Percentiles rank a stretch among this genome's conserved stretches.
Conservation (phyloP, 2,888 invertebrate genomes). For the Aquatica leii region DNA sequence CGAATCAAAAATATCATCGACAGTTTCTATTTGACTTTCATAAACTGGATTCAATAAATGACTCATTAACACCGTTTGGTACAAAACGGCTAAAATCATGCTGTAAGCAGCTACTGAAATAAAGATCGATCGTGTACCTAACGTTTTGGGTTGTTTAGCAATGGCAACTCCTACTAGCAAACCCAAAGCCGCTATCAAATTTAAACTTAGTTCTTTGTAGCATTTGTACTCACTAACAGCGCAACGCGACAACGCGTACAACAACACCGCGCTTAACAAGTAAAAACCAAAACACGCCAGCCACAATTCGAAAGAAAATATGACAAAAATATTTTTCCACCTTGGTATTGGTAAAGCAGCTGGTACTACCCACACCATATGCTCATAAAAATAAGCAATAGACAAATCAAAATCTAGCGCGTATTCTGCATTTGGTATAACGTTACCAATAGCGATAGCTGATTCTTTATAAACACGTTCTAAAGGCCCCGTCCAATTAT, state of each 20-base stretch:
- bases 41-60: conserved; percentile 66
- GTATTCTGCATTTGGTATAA: conserved; percentile 67
- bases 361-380: conserved; percentile 68
- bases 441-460: conserved; percentile 67
- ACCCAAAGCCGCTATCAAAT: conserved; percentile 40
- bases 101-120: conserved; percentile 64
- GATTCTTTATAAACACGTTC: conserved; percentile 57
- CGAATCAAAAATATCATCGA: conserved; percentile 63
- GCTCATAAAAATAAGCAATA: conserved; percentile 65
- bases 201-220: conserved; percentile 31
- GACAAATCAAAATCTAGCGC: conserved; percentile 66
- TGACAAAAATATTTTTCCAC: conserved; percentile 64
- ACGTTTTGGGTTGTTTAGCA: conserved; percentile 62
- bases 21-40: conserved; percentile 64
- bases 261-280: conserved; percentile 31
- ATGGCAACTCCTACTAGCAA: conserved; percentile 63
- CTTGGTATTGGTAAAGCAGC: conserved; percentile 62
- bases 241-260: conserved; percentile 32
- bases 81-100: conserved; percentile 64
- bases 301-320: conserved; percentile 65
- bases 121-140: conserved; percentile 65
- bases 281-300: conserved; percentile 58
- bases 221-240: conserved; percentile 12
- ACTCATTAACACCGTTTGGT: conserved; percentile 67
- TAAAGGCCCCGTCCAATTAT: conserved; percentile 65